These are phyloP conservation scores for Urocyon cinereoargenteus DNA, from an alignment of 2,797 vertebrate species.

Conservation along the genomic window DNA sequence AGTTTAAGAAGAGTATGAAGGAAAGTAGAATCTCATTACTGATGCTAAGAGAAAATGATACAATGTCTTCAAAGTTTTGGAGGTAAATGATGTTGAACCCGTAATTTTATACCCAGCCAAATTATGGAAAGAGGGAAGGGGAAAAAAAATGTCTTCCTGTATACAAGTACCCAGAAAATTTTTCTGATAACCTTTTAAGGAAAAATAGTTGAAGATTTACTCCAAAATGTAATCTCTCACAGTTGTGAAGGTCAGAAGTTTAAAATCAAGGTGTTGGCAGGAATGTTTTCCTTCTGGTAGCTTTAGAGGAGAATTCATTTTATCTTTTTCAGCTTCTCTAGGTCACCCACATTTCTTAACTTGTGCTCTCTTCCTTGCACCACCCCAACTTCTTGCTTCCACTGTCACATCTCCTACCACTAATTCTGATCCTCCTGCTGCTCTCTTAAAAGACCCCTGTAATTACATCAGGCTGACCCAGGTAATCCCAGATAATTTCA, in stretches of 20 bases:
- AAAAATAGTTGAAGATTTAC: background rate
- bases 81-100: background rate
- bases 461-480: background rate
- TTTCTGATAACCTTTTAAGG: background rate
- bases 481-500: background rate
- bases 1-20: background rate
- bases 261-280: background rate
- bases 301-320: background rate
- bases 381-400: background rate
- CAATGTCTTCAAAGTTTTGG: background rate
- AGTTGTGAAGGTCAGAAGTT: background rate
- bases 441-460: background rate
- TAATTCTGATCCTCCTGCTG: background rate
- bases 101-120: slow-evolving; percentile 22
- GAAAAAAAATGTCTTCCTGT: background rate
- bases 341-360: background rate
- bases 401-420: background rate
- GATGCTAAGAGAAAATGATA: background rate
- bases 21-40: background rate
- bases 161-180: background rate
- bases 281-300: background rate
- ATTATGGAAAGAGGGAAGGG: background rate
- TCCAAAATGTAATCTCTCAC: background rate
- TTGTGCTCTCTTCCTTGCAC: background rate
- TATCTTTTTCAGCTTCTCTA: background rate